These are phyloP conservation scores for Clarias fuscus DNA, from an alignment of 2,797 vertebrate genomes.

Conservation along the genomic window DNA sequence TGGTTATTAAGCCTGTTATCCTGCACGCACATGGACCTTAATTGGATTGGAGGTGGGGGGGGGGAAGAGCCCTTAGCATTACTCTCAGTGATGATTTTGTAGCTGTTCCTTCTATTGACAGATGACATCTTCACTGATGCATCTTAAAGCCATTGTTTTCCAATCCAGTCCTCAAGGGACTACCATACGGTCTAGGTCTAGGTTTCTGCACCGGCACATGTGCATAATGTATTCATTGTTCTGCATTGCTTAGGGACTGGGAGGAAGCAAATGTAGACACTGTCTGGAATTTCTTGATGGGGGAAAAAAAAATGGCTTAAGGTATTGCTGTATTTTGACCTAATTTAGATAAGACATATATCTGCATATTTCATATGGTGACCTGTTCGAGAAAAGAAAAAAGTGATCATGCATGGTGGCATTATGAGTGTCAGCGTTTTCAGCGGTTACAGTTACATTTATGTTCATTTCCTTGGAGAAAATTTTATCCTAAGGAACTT, in stretches of 20 bases:
- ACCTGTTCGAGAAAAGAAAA: neutral
- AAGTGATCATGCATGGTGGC: neutral
- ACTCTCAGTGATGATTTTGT: neutral
- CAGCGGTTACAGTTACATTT: neutral
- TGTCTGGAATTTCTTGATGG: neutral
- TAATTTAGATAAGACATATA: neutral
- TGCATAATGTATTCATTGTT: constrained; percentile 14
- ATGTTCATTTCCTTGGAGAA: too few relatives aligned
- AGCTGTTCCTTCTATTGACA: neutral
- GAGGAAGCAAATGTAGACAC: neutral
- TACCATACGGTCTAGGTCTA: neutral
- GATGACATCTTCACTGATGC: constrained; percentile 1
- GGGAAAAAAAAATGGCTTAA: neutral
- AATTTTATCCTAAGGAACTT: neutral
- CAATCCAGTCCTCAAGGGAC: neutral
- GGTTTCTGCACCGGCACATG: neutral
- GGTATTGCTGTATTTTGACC: neutral
- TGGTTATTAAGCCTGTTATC: constrained; percentile 38
- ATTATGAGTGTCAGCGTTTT: neutral
- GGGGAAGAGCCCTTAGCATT: constrained; percentile 9
- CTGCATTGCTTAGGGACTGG: neutral
- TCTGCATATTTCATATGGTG: neutral
- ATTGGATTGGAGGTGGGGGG: constrained; percentile 44
- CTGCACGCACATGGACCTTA: constrained; percentile 32
- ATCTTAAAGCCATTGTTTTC: constrained; percentile 22